Percentiles rank a stretch among this genome's conserved stretches.
Evolutionary conservation across 1,140 invertebrate genomes (phyloP).

Genomic region (Armadillidium nasatum): DNA sequence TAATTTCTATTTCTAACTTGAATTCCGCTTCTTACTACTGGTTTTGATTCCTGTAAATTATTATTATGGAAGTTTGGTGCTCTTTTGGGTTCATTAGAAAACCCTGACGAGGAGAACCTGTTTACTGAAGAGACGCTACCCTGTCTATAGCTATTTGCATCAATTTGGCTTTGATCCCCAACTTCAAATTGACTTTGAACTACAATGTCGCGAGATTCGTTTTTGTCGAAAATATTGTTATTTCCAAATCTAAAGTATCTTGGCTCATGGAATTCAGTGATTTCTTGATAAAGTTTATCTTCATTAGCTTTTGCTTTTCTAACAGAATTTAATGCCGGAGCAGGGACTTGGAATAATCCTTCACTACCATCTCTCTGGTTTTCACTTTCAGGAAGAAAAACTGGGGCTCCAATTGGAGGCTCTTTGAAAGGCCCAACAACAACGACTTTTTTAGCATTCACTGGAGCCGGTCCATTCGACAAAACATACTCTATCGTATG

Average conservation of each 20-base stretch:
- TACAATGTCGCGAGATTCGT: neutral
- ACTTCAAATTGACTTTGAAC: neutral
- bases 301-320: neutral
- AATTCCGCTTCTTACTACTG: neutral
- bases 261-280: neutral
- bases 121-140: neutral
- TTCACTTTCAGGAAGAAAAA: neutral
- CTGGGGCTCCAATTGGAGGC: neutral
- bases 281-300: neutral
- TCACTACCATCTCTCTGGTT: neutral
- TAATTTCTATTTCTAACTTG: neutral
- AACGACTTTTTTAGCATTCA: neutral
- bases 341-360: neutral
- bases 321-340: neutral
- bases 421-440: neutral
- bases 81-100: neutral
- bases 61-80: neutral
- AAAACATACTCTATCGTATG: neutral
- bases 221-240: neutral
- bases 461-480: neutral
- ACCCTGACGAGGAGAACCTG: neutral
- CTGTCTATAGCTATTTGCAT: neutral
- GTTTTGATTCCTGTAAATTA: neutral
- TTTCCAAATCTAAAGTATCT: neutral
- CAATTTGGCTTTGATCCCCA: neutral